These are phyloP conservation scores for Zonotrichia albicollis DNA, from an alignment of 2,797 vertebrate species.

Conservation along the genomic window DNA sequence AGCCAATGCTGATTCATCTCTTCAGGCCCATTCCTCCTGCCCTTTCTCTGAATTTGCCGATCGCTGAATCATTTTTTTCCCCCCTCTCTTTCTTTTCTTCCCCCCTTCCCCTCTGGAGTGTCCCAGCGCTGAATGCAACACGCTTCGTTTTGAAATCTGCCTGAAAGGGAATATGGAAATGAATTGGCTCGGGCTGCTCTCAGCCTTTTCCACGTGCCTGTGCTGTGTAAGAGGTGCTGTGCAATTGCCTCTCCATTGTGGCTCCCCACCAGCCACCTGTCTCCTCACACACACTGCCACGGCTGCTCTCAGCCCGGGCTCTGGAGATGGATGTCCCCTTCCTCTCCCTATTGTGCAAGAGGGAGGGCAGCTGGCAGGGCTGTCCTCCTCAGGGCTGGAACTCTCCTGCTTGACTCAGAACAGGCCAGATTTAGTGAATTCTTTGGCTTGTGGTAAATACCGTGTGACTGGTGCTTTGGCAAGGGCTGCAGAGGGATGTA, in stretches of 20 bases:
- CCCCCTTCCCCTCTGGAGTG: neutral
- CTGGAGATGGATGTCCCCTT: neutral
- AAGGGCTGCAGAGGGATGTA: neutral
- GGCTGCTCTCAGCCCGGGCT: neutral
- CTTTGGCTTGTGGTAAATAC: neutral
- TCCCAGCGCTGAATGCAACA: fast-evolving
- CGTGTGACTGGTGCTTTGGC: neutral
- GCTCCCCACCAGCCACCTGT: slow-evolving; percentile 21
- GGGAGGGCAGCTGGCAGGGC: slow-evolving; percentile 33
- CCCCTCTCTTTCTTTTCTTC: fast-evolving
- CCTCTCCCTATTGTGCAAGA: neutral
- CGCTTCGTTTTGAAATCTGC: neutral
- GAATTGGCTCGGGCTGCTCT: slow-evolving; percentile 6
- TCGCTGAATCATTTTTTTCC: slow-evolving; percentile 25
- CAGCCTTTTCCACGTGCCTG: neutral
- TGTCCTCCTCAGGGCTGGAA: neutral
- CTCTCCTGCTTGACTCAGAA: neutral
- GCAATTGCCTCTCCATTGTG: slow-evolving; percentile 39
- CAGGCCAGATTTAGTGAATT: slow-evolving; percentile 37
- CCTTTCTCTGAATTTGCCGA: slow-evolving; percentile 1
- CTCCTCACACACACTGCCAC: fast-evolving
- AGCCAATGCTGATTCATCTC: slow-evolving; percentile 63
- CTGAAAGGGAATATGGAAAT: slow-evolving; percentile 58
- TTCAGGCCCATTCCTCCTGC: neutral
- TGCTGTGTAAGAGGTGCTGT: neutral